These are phyloP conservation scores for Lasioglossum baleicum DNA, from an alignment of 1,140 invertebrate genomes.

Conservation along the genomic window DNA sequence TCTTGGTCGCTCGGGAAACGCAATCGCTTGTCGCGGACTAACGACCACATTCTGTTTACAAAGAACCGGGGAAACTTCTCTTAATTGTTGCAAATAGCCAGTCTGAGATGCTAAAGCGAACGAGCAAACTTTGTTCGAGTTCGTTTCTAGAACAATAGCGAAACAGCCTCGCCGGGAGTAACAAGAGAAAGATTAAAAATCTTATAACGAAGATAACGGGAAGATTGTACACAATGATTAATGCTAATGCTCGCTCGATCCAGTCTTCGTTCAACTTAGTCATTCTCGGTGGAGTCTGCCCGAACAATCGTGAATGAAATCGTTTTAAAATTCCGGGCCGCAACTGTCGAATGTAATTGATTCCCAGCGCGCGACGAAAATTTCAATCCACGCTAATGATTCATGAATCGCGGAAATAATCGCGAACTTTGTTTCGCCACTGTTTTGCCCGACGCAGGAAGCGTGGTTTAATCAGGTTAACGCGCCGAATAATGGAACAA, in stretches of 20 bases:
- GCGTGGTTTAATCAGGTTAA: conserved; percentile 13
- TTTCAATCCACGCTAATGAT: neutral
- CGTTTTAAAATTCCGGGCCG: neutral
- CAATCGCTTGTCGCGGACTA: neutral
- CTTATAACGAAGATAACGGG: no score
- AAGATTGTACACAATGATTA: no score
- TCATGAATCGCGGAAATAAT: neutral
- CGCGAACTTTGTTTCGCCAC: neutral
- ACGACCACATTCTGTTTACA: neutral
- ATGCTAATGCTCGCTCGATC: no score
- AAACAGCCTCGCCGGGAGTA: neutral
- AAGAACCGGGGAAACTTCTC: neutral
- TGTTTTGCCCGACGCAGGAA: neutral
- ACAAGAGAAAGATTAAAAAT: neutral
- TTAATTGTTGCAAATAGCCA: neutral
- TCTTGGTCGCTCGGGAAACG: neutral
- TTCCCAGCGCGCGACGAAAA: conserved; percentile 2
- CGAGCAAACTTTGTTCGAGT: neutral
- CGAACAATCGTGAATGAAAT: neutral
- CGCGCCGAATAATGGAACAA: conserved; percentile 20
- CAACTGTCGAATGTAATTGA: neutral
- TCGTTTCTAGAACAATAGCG: neutral
- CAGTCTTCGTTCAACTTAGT: no score
- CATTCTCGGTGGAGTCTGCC: no score
- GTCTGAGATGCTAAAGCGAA: neutral